Evolutionary conservation across 1,140 invertebrate species (phyloP).

Genomic region (Ruditapes philippinarum): DNA sequence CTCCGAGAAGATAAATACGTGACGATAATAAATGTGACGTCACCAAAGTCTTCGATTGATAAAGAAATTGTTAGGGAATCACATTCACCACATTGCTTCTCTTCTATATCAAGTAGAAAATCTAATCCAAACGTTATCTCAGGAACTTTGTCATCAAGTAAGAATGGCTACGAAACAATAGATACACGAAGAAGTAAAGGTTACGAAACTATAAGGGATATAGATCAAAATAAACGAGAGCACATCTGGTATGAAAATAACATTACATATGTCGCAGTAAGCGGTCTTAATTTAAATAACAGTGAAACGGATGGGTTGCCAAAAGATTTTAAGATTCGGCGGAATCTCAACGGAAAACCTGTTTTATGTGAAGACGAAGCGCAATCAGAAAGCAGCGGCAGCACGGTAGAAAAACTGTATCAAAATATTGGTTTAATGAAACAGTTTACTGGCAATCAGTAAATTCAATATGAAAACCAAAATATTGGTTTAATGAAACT

Average conservation of each 20-base stretch:
- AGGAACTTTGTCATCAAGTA: not conserved
- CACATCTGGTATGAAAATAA: constrained; percentile 19
- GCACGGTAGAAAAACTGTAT: constrained; percentile 20
- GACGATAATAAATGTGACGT: constrained; percentile 49
- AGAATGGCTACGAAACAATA: not conserved
- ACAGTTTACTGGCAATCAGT: not conserved
- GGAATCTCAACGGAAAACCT: constrained; percentile 5
- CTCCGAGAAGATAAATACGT: constrained; percentile 30
- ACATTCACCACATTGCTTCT: not conserved
- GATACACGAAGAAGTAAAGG: not conserved
- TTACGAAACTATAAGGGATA: not conserved
- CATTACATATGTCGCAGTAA: not conserved
- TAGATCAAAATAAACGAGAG: not conserved
- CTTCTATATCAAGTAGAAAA: not conserved
- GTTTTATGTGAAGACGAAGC: not conserved
- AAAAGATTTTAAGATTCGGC: constrained; percentile 4
- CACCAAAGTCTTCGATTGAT: not conserved
- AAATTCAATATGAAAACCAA: too few relatives aligned
- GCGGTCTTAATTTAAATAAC: not conserved
- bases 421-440: constrained; percentile 45
- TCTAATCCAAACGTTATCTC: not conserved
- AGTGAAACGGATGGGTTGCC: not conserved
- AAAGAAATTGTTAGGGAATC: not conserved
- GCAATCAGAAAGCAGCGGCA: not conserved
- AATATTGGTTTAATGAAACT: too few relatives aligned